These are phyloP conservation scores for Hucho hucho DNA, from an alignment of 2,113 vertebrate genomes.

Conservation along the genomic window DNA sequence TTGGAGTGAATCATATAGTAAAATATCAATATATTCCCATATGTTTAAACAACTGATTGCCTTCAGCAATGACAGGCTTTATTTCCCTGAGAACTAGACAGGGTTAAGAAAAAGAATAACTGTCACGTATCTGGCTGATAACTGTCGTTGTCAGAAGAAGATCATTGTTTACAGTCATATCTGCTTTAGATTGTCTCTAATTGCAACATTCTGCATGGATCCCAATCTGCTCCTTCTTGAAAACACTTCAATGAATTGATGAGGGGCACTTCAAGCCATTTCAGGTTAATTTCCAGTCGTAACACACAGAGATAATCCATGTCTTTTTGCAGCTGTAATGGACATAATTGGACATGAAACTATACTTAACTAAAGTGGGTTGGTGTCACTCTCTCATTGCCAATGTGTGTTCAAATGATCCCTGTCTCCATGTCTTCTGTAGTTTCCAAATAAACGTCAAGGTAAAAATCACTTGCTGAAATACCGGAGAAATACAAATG, in stretches of 20 bases:
- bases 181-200: slow-evolving; percentile 40
- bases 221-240: background rate
- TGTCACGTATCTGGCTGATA: slow-evolving; percentile 1
- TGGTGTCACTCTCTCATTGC: background rate
- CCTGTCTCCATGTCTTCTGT: too few species aligned
- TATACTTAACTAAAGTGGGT: background rate
- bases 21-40: background rate
- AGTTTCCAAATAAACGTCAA: too few species aligned
- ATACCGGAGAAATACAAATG: too few species aligned
- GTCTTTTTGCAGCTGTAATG: background rate
- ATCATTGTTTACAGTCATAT: slow-evolving; percentile 14
- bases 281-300: background rate
- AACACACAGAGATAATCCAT: background rate
- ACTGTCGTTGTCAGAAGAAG: slow-evolving; percentile 17
- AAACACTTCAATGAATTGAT: slow-evolving; percentile 24
- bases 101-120: slow-evolving; percentile 10
- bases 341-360: background rate
- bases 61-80: background rate
- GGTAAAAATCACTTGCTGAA: too few species aligned
- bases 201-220: slow-evolving; percentile 23
- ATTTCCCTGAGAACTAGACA: slow-evolving; percentile 11
- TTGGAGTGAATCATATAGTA: background rate
- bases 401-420: background rate
- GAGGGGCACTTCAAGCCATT: background rate
- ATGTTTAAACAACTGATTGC: slow-evolving; percentile 19